A percentile compares a stretch with the other conserved stretches of the same genome.
Conservation (phyloP, 2,888 invertebrate genomes). For the Gymnoscelis rufifasciata region DNA sequence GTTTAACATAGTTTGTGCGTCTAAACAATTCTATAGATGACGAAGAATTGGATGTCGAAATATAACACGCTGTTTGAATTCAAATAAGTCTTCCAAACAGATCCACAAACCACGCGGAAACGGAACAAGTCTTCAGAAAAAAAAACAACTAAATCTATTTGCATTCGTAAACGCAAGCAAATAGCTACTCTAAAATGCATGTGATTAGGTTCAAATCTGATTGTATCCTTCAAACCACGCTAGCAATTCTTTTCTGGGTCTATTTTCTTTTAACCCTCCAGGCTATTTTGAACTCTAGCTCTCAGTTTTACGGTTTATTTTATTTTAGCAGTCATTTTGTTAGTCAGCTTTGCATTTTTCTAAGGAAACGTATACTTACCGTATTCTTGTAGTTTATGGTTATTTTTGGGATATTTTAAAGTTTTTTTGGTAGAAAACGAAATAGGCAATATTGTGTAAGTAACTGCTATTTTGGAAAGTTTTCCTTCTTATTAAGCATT, state of each 20-base stretch:
- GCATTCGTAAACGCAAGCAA: constrained; percentile 11
- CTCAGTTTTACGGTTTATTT: background rate
- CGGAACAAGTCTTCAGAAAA: background rate
- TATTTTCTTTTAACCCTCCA: constrained; percentile 2
- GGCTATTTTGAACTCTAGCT: constrained; percentile 6
- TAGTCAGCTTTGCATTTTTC: background rate
- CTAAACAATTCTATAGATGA: too few relatives aligned
- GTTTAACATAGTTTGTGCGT: too few relatives aligned
- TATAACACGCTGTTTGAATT: too few relatives aligned
- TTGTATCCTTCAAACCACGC: constrained; percentile 6
- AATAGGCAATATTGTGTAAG: background rate
- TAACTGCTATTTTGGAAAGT: background rate
- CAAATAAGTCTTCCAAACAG: too few relatives aligned
- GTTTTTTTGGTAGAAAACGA: background rate
- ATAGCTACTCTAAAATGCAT: constrained; percentile 2
- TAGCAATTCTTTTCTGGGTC: constrained; percentile 5
- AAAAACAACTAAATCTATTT: constrained; percentile 10
- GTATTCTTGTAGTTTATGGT: background rate
- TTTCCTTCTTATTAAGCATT: background rate
- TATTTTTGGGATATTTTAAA: background rate
- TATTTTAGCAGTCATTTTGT: background rate
- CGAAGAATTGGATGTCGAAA: too few relatives aligned
- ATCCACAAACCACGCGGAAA: too few relatives aligned
- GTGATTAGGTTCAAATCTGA: constrained; percentile 5
- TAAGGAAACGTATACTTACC: background rate